Evolutionary conservation across 2,888 invertebrate species (phyloP).

Genomic region (Thymelicus sylvestris): DNA sequence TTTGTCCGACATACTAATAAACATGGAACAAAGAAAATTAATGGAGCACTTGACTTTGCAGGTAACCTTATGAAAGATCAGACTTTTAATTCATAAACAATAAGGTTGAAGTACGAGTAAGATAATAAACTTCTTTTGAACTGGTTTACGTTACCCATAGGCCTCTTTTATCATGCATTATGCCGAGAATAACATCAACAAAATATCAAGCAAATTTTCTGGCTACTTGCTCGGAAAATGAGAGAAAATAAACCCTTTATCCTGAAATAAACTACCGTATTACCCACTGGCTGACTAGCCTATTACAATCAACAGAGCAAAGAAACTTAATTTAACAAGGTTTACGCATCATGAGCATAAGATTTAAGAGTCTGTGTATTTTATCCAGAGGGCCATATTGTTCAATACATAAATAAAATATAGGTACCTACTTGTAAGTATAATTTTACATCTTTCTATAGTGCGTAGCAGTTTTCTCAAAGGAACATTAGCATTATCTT

Average conservation of each 20-base stretch:
- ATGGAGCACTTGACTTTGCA: constrained; percentile 10
- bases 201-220: constrained; percentile 1
- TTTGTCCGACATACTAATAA: not conserved
- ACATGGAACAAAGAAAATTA: constrained; percentile 3
- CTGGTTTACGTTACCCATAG: not conserved
- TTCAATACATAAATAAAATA: too few species aligned
- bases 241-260: constrained; percentile 5
- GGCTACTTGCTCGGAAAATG: not conserved
- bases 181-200: constrained; percentile 1
- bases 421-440: too few species aligned
- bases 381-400: too few species aligned
- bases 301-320: not conserved
- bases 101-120: not conserved
- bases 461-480: too few species aligned
- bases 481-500: too few species aligned
- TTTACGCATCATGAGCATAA: too few species aligned
- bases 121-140: constrained; percentile 7
- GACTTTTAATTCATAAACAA: constrained; percentile 12
- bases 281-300: not conserved
- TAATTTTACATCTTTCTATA: too few species aligned
- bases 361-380: too few species aligned
- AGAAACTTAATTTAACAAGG: not conserved
- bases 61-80: constrained; percentile 2
- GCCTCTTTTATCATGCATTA: not conserved
- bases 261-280: not conserved